These are phyloP conservation scores for Ammodytes dubius DNA, from an alignment of 2,113 vertebrate genomes.

Conservation along the genomic window DNA sequence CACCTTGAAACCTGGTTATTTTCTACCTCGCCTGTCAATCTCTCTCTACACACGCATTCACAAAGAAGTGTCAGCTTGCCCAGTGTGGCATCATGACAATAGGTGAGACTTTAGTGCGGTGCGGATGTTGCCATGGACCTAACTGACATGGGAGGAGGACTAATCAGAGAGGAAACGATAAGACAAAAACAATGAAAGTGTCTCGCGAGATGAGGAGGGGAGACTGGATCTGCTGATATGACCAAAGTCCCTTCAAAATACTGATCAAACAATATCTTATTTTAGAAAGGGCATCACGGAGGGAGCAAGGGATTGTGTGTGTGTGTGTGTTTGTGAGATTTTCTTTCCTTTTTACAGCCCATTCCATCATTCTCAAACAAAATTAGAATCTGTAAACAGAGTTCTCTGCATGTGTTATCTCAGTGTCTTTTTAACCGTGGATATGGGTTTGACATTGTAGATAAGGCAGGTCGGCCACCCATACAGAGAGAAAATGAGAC, in stretches of 20 bases:
- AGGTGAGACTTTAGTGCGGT: conserved; percentile 24
- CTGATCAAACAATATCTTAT: conserved; percentile 79
- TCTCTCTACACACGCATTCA: conserved; percentile 12
- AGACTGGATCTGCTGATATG: conserved; percentile 70
- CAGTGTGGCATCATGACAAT: background rate
- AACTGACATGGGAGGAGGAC: conserved; percentile 36
- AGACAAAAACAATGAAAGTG: conserved; percentile 67
- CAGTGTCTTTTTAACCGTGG: conserved; percentile 19
- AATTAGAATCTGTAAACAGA: conserved; percentile 26
- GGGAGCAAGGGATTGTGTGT: conserved; percentile 51
- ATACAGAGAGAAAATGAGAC: conserved; percentile 35
- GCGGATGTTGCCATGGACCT: conserved; percentile 27
- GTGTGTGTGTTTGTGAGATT: conserved; percentile 8
- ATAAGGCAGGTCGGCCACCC: conserved; percentile 27
- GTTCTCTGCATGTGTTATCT: conserved; percentile 15
- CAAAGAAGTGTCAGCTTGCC: conserved; percentile 12
- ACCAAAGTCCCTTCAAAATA: conserved; percentile 59
- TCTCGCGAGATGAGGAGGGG: conserved; percentile 48
- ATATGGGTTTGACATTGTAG: conserved; percentile 31
- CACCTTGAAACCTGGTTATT: conserved; percentile 29
- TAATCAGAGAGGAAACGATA: conserved; percentile 62
- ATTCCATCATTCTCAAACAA: background rate
- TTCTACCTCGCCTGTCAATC: conserved; percentile 44
- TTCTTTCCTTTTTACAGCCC: background rate
- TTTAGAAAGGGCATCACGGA: conserved; percentile 28